phyloP scores from a whole-genome alignment of 2,888 invertebrate genomes.

The Eristalinus aeneus region DNA sequence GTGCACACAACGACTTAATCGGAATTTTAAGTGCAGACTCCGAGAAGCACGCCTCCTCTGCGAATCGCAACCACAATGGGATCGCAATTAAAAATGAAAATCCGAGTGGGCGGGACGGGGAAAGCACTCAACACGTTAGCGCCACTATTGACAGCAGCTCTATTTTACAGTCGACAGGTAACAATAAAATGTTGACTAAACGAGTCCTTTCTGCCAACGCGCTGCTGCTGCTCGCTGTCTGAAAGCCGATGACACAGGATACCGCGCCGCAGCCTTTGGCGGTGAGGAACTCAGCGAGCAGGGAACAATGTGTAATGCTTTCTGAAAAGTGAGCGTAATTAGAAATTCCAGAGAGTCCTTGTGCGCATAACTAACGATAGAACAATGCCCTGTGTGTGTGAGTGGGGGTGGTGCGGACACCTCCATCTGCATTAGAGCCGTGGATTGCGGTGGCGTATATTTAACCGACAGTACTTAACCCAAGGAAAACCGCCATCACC shows the following conservation, averaged over 20 bases:
- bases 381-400: background rate
- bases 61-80: background rate
- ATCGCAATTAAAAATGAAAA: conserved; percentile 4
- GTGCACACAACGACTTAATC: background rate
- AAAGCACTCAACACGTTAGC: background rate
- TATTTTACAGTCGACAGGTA: conserved; percentile 4
- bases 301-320: conserved; percentile 14
- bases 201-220: conserved; percentile 8
- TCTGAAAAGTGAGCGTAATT: conserved; percentile 36
- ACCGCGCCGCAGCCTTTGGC: background rate
- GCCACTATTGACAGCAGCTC: conserved; percentile 15
- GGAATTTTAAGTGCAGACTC: background rate
- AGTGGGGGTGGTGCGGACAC: background rate
- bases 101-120: background rate
- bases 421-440: background rate
- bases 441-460: background rate
- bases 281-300: background rate
- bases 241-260: background rate
- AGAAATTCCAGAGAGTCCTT: conserved; percentile 37
- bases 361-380: background rate
- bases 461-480: conserved; percentile 31
- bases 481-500: conserved; percentile 7
- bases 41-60: background rate
- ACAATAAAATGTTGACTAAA: conserved; percentile 25
- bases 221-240: background rate